These are phyloP conservation scores for Antedon mediterranea DNA, from an alignment of 53 echinoderm and acorn worm genomes.

Conservation along the genomic window DNA sequence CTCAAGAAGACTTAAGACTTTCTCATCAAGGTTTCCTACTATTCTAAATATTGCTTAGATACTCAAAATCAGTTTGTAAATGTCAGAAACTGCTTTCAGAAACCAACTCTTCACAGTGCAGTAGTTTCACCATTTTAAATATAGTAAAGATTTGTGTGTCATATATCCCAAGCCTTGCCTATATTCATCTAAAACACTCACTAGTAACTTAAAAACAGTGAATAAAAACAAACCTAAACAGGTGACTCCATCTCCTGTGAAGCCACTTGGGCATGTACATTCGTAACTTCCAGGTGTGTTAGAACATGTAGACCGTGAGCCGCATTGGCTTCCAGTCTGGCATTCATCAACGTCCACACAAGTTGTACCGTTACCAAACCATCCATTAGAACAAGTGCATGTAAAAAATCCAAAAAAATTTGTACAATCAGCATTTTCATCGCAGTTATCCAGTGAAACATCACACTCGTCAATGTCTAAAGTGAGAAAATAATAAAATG, in stretches of 20 bases:
- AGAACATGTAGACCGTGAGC: conserved; percentile 58
- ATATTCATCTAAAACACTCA: too few relatives aligned
- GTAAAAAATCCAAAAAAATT: not conserved
- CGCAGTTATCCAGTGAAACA: not conserved
- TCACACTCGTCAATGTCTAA: not conserved
- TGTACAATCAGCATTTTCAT: not conserved
- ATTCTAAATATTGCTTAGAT: too few relatives aligned
- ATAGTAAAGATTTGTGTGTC: too few relatives aligned
- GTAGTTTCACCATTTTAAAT: too few relatives aligned
- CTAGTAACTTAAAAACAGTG: too few relatives aligned
- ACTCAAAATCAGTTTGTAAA: too few relatives aligned
- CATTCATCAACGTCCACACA: conserved; percentile 72
- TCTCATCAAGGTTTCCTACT: too few relatives aligned
- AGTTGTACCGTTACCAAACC: not conserved
- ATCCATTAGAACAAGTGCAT: not conserved
- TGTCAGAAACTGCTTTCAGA: too few relatives aligned
- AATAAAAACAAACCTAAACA: conserved; percentile 80
- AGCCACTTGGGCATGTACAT: conserved; percentile 71
- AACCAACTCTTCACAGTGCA: too few relatives aligned
- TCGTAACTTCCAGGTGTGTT: conserved; percentile 70
- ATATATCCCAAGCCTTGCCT: too few relatives aligned
- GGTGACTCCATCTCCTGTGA: conserved; percentile 43
- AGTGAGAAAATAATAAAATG: too few relatives aligned
- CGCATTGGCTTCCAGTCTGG: conserved; percentile 25
- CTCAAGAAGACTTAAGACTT: too few relatives aligned